These are phyloP conservation scores for Leptopilina myrica DNA, from an alignment of 2,888 invertebrate species.

Conservation along the genomic window DNA sequence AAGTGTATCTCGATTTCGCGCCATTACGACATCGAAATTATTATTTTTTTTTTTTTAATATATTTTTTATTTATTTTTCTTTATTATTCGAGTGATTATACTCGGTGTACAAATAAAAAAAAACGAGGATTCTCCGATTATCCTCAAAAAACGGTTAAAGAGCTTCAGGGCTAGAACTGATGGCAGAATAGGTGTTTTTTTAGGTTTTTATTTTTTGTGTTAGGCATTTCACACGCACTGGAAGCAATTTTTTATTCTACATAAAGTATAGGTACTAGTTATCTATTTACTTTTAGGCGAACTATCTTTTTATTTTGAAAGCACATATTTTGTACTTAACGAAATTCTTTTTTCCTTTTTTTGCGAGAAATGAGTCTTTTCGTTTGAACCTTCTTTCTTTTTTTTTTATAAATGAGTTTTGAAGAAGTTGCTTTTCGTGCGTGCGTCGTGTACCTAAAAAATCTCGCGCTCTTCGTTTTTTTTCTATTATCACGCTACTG, in stretches of 20 bases:
- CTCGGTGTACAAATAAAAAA: slow-evolving; percentile 34
- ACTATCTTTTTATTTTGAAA: background rate
- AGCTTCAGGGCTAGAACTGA: slow-evolving; percentile 34
- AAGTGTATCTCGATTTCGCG: slow-evolving; percentile 27
- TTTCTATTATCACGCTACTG: slow-evolving; percentile 32
- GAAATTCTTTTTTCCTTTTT: background rate
- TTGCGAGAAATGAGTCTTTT: slow-evolving; percentile 21
- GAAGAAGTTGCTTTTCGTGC: slow-evolving; percentile 35
- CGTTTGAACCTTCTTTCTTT: slow-evolving; percentile 34
- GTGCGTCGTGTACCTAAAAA: slow-evolving; percentile 36
- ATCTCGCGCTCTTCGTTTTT: slow-evolving; percentile 35
- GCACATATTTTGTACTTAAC: background rate
- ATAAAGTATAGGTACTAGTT: slow-evolving; percentile 17
- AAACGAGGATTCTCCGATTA: slow-evolving; percentile 33
- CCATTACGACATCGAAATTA: slow-evolving; percentile 26
- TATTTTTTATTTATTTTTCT: background rate
- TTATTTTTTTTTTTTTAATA: background rate
- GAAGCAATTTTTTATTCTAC: slow-evolving; percentile 28
- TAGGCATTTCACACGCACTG: slow-evolving; percentile 30
- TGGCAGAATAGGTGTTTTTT: slow-evolving; percentile 14
- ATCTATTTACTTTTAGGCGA: background rate
- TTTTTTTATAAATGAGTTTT: slow-evolving; percentile 9
- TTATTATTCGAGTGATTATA: slow-evolving; percentile 33
- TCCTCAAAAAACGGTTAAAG: slow-evolving; percentile 13
- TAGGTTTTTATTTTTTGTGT: background rate